phyloP scores from a whole-genome alignment of 2,797 vertebrate genomes.

The Saxicola maurus region DNA sequence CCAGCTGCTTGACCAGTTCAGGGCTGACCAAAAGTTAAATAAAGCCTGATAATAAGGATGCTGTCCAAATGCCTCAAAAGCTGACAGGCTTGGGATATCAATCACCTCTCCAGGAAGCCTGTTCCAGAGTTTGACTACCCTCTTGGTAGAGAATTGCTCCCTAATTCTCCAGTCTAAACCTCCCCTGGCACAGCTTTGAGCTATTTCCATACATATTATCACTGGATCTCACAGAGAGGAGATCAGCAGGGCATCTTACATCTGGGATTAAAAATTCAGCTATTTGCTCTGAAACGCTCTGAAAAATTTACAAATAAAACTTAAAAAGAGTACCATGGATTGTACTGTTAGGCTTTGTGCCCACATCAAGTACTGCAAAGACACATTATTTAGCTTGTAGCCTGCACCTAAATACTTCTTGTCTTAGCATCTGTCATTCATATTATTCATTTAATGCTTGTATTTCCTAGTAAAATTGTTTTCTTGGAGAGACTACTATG shows the following conservation, averaged over 20 bases:
- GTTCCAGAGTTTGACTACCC: no score
- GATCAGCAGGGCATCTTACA: not conserved
- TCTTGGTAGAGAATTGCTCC: not conserved
- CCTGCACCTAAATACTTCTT: not conserved
- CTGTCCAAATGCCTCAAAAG: not conserved
- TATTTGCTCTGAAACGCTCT: not conserved
- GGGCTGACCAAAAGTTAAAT: not conserved
- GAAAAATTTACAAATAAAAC: not conserved
- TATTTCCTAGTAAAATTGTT: not conserved
- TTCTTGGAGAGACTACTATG: not conserved
- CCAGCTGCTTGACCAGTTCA: not conserved
- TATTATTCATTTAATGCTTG: not conserved
- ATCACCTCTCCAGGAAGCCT: not conserved
- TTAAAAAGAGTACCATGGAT: not conserved
- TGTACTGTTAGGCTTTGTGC: not conserved
- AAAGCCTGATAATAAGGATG: not conserved
- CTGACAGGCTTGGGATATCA: rapidly evolving
- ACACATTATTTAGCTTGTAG: not conserved
- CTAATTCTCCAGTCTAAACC: not conserved
- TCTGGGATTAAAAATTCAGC: not conserved
- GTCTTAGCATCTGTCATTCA: not conserved
- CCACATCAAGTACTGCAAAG: not conserved
- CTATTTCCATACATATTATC: not conserved
- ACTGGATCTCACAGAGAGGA: not conserved
- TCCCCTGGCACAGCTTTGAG: not conserved